Conservation (phyloP, 1,140 invertebrate genomes). For the Mycetomoellerius zeteki region DNA sequence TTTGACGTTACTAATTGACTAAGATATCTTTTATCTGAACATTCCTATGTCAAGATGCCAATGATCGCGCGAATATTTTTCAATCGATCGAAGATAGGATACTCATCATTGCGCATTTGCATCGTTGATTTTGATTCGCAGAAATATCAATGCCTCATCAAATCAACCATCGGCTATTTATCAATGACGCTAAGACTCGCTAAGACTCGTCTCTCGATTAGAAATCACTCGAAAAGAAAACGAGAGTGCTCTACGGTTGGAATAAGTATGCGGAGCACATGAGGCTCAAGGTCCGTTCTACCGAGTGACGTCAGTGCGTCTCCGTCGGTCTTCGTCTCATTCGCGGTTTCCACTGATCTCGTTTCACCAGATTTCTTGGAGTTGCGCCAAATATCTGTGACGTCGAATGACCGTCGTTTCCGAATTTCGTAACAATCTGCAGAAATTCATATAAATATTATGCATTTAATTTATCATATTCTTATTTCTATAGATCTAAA, state of each 20-base stretch:
- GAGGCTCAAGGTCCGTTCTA: constrained; percentile 69
- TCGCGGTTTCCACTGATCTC: constrained; percentile 61
- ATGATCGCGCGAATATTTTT: constrained; percentile 27
- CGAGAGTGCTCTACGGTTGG: constrained; percentile 68
- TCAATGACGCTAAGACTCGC: background rate
- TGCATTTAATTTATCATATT: constrained; percentile 3
- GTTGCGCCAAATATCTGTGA: constrained; percentile 52
- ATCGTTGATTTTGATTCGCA: constrained; percentile 48
- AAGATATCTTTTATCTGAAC: constrained; percentile 28
- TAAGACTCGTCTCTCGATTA: constrained; percentile 25
- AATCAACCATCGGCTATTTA: constrained; percentile 8
- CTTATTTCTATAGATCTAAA: background rate
- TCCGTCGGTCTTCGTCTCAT: constrained; percentile 29
- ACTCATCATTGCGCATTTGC: constrained; percentile 26
- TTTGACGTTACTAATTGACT: constrained; percentile 8
- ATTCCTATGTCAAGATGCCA: constrained; percentile 10
- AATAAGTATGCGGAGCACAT: constrained; percentile 67
- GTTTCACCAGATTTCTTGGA: constrained; percentile 65
- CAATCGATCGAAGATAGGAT: constrained; percentile 20
- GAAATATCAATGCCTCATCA: constrained; percentile 34
- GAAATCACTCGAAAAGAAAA: constrained; percentile 73
- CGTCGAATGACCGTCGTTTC: background rate
- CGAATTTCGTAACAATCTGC: background rate
- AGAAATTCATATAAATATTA: background rate
- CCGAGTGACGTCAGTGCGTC: constrained; percentile 67